These are phyloP conservation scores for Channa striata DNA, from an alignment of 2,797 vertebrate species.

Conservation along the genomic window DNA sequence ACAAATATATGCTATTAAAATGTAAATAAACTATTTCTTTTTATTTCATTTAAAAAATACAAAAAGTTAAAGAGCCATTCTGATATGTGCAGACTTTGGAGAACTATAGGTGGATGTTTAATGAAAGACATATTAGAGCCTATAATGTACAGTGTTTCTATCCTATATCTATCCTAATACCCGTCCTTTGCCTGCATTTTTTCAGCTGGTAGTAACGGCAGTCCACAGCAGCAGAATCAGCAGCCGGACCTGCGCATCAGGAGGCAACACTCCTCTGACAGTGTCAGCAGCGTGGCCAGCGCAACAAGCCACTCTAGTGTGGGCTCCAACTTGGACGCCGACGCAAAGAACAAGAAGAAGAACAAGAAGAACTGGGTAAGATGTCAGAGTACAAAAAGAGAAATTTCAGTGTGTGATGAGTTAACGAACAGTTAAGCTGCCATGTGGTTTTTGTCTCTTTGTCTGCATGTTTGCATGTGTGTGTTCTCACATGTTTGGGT, in stretches of 20 bases:
- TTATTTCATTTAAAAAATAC: too few species aligned
- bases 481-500: conserved; percentile 50
- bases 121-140: not conserved
- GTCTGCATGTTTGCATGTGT: conserved; percentile 24
- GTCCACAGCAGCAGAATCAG: conserved; percentile 73
- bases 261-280: conserved; percentile 96
- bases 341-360: conserved; percentile 92
- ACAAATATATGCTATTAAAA: too few species aligned
- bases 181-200: not conserved
- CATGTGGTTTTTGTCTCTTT: conserved; percentile 25
- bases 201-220: conserved; percentile 73
- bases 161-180: too few species aligned
- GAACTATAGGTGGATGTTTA: too few species aligned
- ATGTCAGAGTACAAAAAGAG: conserved; percentile 6
- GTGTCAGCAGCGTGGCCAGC: conserved; percentile 96
- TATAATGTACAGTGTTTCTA: not conserved
- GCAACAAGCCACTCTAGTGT: conserved; percentile 98
- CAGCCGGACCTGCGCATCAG: conserved; percentile 94
- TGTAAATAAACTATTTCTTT: too few species aligned
- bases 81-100: too few species aligned
- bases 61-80: too few species aligned
- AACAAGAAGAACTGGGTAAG: conserved; percentile 99
- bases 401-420: not conserved
- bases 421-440: not conserved
- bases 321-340: conserved; percentile 94